Conservation (phyloP, 2,113 vertebrate species). For the Seriola aureovittata region DNA sequence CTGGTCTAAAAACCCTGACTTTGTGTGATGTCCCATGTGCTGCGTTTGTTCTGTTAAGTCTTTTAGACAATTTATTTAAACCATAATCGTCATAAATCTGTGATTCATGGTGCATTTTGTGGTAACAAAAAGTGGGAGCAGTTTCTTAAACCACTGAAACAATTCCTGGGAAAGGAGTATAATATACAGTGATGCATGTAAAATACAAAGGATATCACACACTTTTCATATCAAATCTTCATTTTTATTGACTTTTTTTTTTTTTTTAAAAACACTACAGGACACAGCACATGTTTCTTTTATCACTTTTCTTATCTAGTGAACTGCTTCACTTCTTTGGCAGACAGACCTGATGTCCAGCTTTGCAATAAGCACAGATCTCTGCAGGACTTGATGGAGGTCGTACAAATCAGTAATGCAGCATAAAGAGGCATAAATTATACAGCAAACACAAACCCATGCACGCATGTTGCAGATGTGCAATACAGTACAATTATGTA, state of each 20-base stretch:
- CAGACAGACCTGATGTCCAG: conserved; percentile 4
- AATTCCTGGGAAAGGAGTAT: not conserved
- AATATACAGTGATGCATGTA: not conserved
- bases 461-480: not conserved
- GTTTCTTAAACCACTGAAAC: not conserved
- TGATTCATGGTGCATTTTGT: not conserved
- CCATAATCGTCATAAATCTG: not conserved
- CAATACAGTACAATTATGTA: conserved; percentile 5
- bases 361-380: not conserved
- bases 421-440: not conserved
- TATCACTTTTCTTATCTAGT: not conserved
- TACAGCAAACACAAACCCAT: conserved; percentile 4
- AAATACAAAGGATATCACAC: conserved; percentile 47
- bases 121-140: not conserved
- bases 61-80: not conserved
- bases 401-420: not conserved
- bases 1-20: not conserved
- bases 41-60: not conserved
- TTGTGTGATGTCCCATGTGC: not conserved
- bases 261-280: not conserved
- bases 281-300: not conserved
- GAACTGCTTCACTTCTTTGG: not conserved
- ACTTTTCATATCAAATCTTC: conserved; percentile 8
- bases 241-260: conserved; percentile 36
- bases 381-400: not conserved